Base-by-base conservation (phyloP, 2,113 vertebrate genomes). In the Eleginops maclovinus region DNA sequence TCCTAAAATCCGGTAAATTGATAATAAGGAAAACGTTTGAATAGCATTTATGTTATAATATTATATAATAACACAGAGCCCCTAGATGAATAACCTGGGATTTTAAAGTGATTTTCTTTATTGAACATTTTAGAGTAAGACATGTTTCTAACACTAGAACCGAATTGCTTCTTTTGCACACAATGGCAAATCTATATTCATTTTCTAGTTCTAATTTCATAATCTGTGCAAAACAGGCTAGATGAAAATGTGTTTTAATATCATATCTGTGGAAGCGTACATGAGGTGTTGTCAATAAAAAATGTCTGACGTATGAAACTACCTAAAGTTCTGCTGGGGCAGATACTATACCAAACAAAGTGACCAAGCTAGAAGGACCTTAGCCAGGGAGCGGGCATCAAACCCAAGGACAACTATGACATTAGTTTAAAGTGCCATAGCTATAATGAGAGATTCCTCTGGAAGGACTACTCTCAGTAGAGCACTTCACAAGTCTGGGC, bases 401-500 rank as follows among this genome's bases (percentile, higher is more conserved):
- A 63, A 22, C 13, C n/a, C 4, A 40, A 40, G 11, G 31, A 50
- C 41, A 12, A 21, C 46, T 54, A 11, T 66, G 36, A 60, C 54
- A 46, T 13, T 54, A 28, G 60, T 41, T 56, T 44, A 51, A 44
- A 83, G 24, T 47, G 26, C 17, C 28, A 12, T n/a, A 26, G 26
- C 49, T 61, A 17, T 28, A 54, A 54, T 66, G 53, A 71, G 17
- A 46, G 41, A 49, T 56, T 43, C 22, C 54, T 75, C 50, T 82
- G 55, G 60, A 75, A 76, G 50, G 41, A 55, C 21, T 58, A 67
- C 61, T 68, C 44, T 63, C 17, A 60, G 47, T 62, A 17, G 31
- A 74, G 53, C 24, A 59, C 54, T 83, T 77, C 36, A 83, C 64
- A 77, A 46, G 69, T 74, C 47, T 80, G 41, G 51, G n/a, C 36